phyloP scores from a whole-genome alignment of 1,140 invertebrate genomes.

The Ephestia elutella region DNA sequence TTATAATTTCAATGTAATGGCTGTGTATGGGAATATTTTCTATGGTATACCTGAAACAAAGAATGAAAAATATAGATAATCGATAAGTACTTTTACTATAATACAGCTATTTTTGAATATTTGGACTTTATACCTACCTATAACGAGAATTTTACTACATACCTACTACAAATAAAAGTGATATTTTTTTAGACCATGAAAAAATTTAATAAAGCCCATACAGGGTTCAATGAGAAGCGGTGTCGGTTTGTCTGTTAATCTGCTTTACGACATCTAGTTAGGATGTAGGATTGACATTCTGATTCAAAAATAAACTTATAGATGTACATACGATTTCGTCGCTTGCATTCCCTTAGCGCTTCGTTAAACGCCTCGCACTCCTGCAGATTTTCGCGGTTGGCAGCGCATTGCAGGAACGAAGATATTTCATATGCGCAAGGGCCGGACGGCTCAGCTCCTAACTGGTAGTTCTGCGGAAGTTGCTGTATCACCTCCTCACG shows the following conservation, averaged over 20 bases:
- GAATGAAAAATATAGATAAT: background rate
- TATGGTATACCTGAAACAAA: slow-evolving; percentile 27
- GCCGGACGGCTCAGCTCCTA: slow-evolving; percentile 45
- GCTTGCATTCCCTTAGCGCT: slow-evolving; percentile 56
- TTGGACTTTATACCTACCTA: no score
- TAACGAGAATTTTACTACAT: no score
- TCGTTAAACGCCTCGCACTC: slow-evolving; percentile 58
- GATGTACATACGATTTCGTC: slow-evolving; percentile 47
- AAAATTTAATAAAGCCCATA: no score
- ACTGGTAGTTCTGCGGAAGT: slow-evolving; percentile 49
- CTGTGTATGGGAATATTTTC: background rate
- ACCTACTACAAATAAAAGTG: no score
- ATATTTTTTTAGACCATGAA: no score
- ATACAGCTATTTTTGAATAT: no score
- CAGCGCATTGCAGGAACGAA: slow-evolving; percentile 56
- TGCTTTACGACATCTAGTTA: no score
- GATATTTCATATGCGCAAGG: slow-evolving; percentile 63
- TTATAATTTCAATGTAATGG: background rate
- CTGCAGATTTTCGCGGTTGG: slow-evolving; percentile 41
- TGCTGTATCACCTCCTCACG: slow-evolving; percentile 68
- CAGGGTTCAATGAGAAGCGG: no score
- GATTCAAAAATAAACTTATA: no score
- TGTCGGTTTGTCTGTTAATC: no score
- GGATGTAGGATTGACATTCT: no score
- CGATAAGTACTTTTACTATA: background rate